Conservation (phyloP, 2,113 vertebrate genomes). For the Cygnus atratus region DNA sequence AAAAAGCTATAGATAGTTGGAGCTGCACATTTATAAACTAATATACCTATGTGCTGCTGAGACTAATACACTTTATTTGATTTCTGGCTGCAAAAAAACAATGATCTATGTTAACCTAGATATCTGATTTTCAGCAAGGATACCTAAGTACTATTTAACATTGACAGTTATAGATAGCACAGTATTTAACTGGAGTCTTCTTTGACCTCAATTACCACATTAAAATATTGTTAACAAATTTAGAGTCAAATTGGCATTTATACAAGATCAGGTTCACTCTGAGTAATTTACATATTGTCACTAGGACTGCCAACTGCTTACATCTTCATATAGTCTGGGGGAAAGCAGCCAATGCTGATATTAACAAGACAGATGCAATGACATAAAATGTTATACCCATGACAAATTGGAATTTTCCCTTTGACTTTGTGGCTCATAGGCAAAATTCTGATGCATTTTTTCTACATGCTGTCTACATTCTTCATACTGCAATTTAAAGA, state of each 20-base stretch:
- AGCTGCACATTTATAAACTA: constrained; percentile 46
- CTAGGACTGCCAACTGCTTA: constrained; percentile 65
- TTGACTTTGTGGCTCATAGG: neutral
- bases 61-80: constrained; percentile 57
- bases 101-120: constrained; percentile 53
- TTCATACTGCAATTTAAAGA: neutral
- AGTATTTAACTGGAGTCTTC: constrained; percentile 65
- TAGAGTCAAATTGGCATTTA: constrained; percentile 73
- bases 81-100: constrained; percentile 46
- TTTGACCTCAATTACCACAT: constrained; percentile 76
- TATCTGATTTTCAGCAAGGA: constrained; percentile 61
- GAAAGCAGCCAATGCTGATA: constrained; percentile 58
- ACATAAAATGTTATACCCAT: neutral
- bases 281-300: constrained; percentile 76
- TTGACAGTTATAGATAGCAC: constrained; percentile 71
- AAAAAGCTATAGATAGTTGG: constrained; percentile 22
- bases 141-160: constrained; percentile 57
- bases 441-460: neutral
- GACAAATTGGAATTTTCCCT: neutral
- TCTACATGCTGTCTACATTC: neutral
- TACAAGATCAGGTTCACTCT: constrained; percentile 67
- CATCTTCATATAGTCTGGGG: constrained; percentile 58
- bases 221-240: constrained; percentile 82
- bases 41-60: constrained; percentile 45
- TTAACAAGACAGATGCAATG: constrained; percentile 10